Evolutionary conservation across 2,113 vertebrate genomes (phyloP), one percentile per base, ranked within the genome.

Genomic region (Ictalurus punctatus): DNA sequence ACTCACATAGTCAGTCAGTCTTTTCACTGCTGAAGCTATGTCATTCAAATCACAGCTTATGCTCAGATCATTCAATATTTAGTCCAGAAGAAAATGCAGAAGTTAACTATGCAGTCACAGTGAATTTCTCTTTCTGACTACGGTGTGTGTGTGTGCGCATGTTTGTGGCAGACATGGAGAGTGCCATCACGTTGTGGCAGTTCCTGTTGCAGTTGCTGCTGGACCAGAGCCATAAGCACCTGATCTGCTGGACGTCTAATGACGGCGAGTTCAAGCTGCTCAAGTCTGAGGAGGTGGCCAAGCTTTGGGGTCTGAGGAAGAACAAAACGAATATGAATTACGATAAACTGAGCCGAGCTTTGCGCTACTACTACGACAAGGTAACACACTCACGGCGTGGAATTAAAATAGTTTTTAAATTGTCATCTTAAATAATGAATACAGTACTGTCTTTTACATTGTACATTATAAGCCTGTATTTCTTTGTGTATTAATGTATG

Each of bases 321-420:
- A 99, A 99, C 96, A 99, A 99, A 94, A 99, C 97, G 80, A 99
- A 99, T 94, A 99, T 99, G 98, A 99, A 99, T 94, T 99, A 99
- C 2, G 97, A 98, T 92, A 98, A 98, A 92, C 96, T 99, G 93
- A 99, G 98, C 96, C 94, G 98, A 80, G 87, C 87, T 8, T 80
- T 90, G 76, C 88, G 90, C 74, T 92, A 91, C 79, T 92, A 92
- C 52, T 91, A 92, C 21, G 90, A 89, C 87, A 88, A 87, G 87
- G 87, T 91, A 78, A 90, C 54, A 54, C 44, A 19, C 37, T 25
- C 17, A 63, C 74, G 54, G 8, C 12, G 21, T 8, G n/a, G n/a
- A 56, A 8, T 58, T 58, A 5, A 80, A 54, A 52, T 56, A 30
- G 5, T 56, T 79, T 16, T 79, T 54, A 30, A 56, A 58, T 30